These are phyloP conservation scores for Strix uralensis DNA, from an alignment of 2,113 vertebrate species.

Conservation along the genomic window DNA sequence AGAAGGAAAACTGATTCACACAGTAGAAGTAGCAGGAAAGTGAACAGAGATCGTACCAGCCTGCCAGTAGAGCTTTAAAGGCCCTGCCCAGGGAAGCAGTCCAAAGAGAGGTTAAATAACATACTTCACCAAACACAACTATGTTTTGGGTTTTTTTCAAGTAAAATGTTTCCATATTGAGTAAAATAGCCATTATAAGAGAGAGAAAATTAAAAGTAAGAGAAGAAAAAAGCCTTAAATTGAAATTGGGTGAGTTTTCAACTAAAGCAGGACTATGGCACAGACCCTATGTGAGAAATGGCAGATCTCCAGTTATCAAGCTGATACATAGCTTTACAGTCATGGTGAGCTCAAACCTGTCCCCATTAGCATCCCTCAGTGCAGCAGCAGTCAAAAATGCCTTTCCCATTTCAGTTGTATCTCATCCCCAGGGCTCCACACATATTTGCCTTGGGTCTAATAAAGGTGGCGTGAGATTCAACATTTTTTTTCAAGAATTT, in stretches of 20 bases:
- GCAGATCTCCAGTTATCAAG: not conserved
- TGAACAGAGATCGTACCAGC: conserved; percentile 22
- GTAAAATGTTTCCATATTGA: not conserved
- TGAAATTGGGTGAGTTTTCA: not conserved
- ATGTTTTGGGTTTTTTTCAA: not conserved
- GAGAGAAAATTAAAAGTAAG: not conserved
- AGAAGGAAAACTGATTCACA: conserved; percentile 15
- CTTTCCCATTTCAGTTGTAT: not conserved
- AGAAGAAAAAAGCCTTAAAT: not conserved
- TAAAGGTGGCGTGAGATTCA: not conserved
- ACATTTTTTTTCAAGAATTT: not conserved
- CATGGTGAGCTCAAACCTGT: not conserved
- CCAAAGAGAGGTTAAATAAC: conserved; percentile 20
- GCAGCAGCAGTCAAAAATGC: not conserved
- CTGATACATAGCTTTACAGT: not conserved
- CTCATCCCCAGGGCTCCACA: not conserved
- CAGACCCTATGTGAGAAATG: not conserved
- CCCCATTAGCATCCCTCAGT: not conserved
- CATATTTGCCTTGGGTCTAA: not conserved
- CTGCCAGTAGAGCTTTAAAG: conserved; percentile 1
- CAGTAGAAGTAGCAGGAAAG: conserved; percentile 14
- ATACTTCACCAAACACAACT: not conserved
- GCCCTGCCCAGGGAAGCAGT: not conserved
- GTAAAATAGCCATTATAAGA: not conserved
- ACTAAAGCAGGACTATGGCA: not conserved